These are phyloP conservation scores for Nycticebus coucang DNA, from an alignment of 2,113 vertebrate species.

Conservation along the genomic window DNA sequence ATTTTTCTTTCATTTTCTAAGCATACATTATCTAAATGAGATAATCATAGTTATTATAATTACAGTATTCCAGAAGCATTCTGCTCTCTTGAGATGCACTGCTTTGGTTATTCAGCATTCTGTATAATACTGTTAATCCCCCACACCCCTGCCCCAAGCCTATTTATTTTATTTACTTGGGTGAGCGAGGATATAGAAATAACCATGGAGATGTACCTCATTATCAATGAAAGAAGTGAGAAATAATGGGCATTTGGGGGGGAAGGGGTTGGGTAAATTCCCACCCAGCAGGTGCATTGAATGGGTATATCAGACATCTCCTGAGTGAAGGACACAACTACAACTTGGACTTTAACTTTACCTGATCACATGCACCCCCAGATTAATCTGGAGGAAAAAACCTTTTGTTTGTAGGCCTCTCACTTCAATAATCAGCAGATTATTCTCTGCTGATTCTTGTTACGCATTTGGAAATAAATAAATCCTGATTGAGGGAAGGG, in stretches of 20 bases:
- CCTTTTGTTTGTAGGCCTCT: constrained; percentile 13
- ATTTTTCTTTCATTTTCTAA: constrained; percentile 7
- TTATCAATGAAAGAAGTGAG: not conserved
- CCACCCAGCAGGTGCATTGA: no score
- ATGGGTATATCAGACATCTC: no score
- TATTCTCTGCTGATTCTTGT: not conserved
- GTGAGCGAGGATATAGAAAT: not conserved
- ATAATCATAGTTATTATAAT: not conserved
- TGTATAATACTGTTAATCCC: not conserved
- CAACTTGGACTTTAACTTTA: no score
- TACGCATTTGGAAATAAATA: constrained; percentile 13
- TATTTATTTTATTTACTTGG: not conserved
- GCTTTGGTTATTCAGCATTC: not conserved
- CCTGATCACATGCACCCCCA: no score
- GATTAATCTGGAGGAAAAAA: no score
- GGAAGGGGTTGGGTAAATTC: no score
- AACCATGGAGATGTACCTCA: not conserved
- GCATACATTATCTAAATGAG: not conserved
- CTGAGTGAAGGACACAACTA: no score
- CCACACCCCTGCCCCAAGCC: fast-evolving
- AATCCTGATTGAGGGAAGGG: not conserved
- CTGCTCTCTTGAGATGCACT: not conserved
- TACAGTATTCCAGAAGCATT: not conserved
- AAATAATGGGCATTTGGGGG: not conserved
- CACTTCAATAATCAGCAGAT: not conserved